Percentiles rank a stretch among this genome's conserved stretches.
These are phyloP conservation scores for Oreochromis tanganicae DNA, from an alignment of 2,113 vertebrate genomes.

Conservation along the genomic window DNA sequence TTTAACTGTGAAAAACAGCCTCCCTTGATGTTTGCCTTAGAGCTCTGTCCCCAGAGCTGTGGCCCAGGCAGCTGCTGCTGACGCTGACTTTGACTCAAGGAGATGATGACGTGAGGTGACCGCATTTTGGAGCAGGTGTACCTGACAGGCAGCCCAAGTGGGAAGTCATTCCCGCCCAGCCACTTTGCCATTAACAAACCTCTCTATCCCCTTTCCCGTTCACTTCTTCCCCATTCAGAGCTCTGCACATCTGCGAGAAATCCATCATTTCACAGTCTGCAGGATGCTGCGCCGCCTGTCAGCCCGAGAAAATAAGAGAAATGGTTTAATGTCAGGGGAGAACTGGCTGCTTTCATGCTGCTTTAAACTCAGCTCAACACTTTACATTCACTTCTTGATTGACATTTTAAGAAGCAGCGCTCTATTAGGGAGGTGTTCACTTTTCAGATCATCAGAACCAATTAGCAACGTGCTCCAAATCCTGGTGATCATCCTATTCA, in stretches of 20 bases:
- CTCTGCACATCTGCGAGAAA: constrained; percentile 46
- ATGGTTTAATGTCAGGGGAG: neutral
- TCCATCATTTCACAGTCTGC: constrained; percentile 56
- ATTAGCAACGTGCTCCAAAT: neutral
- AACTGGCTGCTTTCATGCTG: neutral
- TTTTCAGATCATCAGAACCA: neutral
- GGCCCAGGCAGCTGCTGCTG: constrained; percentile 47
- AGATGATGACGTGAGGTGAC: constrained; percentile 29
- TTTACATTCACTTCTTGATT: neutral
- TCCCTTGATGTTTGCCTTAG: neutral
- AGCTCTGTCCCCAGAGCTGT: neutral
- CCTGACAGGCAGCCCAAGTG: constrained; percentile 54
- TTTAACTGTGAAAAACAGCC: neutral
- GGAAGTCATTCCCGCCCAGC: neutral
- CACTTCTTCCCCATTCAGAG: neutral
- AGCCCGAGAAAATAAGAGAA: neutral
- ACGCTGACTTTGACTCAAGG: constrained; percentile 70
- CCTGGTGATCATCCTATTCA: neutral
- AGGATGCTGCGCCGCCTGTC: constrained; percentile 36
- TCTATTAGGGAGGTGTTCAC: neutral
- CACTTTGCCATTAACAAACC: constrained; percentile 13
- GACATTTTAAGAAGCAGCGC: neutral
- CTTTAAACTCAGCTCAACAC: neutral
- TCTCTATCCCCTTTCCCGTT: neutral
- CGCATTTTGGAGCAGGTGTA: constrained; percentile 57